Base-by-base conservation (phyloP, 2,113 vertebrate species). In the Corvus hawaiiensis region DNA sequence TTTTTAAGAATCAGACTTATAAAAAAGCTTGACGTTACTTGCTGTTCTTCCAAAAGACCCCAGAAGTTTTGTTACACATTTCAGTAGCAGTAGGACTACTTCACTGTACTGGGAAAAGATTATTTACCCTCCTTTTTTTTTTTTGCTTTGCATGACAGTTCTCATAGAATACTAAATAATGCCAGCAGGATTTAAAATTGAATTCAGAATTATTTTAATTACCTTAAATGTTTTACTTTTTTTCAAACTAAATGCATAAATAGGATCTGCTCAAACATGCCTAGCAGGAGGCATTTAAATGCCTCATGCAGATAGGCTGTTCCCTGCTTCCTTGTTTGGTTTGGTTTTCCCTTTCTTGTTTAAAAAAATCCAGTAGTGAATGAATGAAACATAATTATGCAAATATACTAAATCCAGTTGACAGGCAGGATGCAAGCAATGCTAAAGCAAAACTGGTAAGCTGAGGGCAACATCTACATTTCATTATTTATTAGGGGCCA, bases 161-260 rank as follows among this genome's bases (percentile, higher is more conserved):
- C 72, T 92, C 90, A 88, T 71, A 93, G 79, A 92, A 87, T 77
- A 68, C 41, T 95, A 58, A 94, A 62, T 48, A 82, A 92, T 61
- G 67, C 43, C 55, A 87, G 73, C 73, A 87, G 93, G 87, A 90
- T 63, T 92, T 90, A 71, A 87, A 94, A 91, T 73, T 79, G 30
- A 82, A 93, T 92, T 95, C 62, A 84, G 62, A 96, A 91, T 96
- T 89, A 96, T 87, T 94, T 94, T 87, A 97, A 95, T 84, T 92
- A 80, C 76, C 37, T 92, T 95, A 92, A 93, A 77, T 82, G 56
- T 78, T 95, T 63, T 84, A 86, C 68, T 92, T 92, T 94, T 94
- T 93, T 93, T 35, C 39, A 58, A 75, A 75, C 52, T 74, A 93
- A 93, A 63, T 94, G 91, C 89, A 89, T 96, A 95, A 96, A 89